These are phyloP conservation scores for Oryzaephilus surinamensis DNA, from an alignment of 1,140 invertebrate genomes.

Conservation along the genomic window DNA sequence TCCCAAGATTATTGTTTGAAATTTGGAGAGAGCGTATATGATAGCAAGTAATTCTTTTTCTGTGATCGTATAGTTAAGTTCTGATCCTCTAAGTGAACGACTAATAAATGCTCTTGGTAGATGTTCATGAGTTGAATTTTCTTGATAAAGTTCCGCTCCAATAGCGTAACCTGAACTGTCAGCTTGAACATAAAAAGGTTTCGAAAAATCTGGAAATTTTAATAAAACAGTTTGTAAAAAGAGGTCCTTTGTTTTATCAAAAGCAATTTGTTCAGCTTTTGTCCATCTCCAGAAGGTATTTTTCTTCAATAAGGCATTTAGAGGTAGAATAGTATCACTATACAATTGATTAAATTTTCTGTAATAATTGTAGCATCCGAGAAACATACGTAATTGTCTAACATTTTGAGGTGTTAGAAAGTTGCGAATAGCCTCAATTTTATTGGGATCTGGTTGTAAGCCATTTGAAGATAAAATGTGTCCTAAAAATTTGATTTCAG, in stretches of 20 bases:
- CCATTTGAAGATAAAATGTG: conserved; percentile 26
- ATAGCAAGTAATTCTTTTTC: conserved; percentile 32
- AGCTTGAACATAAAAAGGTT: conserved; percentile 23
- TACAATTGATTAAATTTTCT: conserved; percentile 25
- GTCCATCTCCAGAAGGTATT: conserved; percentile 5
- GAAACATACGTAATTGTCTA: conserved; percentile 30
- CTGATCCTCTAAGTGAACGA: conserved; percentile 11
- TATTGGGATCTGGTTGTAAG: conserved; percentile 27
- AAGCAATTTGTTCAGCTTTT: background rate
- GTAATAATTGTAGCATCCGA: conserved; percentile 33
- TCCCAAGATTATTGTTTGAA: conserved; percentile 24
- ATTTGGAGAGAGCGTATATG: conserved; percentile 28
- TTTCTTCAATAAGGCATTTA: conserved; percentile 26
- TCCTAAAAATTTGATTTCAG: conserved; percentile 24
- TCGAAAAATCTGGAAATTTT: conserved; percentile 18
- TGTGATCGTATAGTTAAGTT: conserved; percentile 25
- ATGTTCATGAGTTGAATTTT: conserved; percentile 6
- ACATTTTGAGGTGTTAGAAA: conserved; percentile 26
- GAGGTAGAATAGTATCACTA: conserved; percentile 13
- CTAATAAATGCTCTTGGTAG: conserved; percentile 17
- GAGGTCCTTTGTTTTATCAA: conserved; percentile 1
- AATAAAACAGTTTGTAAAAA: conserved; percentile 22
- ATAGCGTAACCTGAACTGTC: conserved; percentile 21
- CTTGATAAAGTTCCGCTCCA: conserved; percentile 21
- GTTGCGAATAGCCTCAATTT: conserved; percentile 22